Evolutionary conservation across 2,888 invertebrate species (phyloP), one percentile per base, ranked within the genome.

Genomic region (Cheilosia vernalis): DNA sequence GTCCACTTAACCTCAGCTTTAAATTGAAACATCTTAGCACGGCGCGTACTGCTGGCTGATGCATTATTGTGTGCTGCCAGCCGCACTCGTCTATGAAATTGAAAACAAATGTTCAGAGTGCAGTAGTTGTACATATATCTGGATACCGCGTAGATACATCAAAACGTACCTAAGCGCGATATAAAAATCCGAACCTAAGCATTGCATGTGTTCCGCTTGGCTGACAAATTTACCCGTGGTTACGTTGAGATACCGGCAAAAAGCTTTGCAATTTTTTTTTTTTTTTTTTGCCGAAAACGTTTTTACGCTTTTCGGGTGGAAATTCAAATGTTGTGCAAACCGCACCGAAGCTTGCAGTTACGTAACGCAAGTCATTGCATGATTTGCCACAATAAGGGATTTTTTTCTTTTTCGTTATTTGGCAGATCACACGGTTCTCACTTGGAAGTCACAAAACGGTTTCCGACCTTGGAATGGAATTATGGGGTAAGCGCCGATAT

Each of bases 1-100:
- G 60, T 79, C 56, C 84, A 84, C 73, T 80, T 80, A 84, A 80
- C 84, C 84, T 80, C 80, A 73, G 74, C 58, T 80, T 70, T 67
- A 69, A 70, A 80, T 80, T 74, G 74, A 74, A 67, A 84, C 74
- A 70, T 84, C 80, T 79, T 84, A 47, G 55, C 56, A 49, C 56
- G 64, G 47, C 53, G 40, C 21, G 13, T 37, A 73, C 40, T 56
- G 67, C 10, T 44, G 51, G 70, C 70, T 72, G 81, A 58, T 44
- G 82, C 76, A 63, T 74, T 64, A 64, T 67, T 51, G 17, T 21
- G 33, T 40, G 30, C 37, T 13, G 51, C 67, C 30, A 78, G 55
- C 61, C 33, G 67, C 79, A 79, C 69, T 84, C 73, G 70, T 44
- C 55, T 80, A 61, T 85, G 84, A 85, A 85, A 85, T 85, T 80